A percentile compares a stretch with the other conserved stretches of the same genome.
phyloP scores from a whole-genome alignment of 1,140 invertebrate genomes.

The Telenomus remus region DNA sequence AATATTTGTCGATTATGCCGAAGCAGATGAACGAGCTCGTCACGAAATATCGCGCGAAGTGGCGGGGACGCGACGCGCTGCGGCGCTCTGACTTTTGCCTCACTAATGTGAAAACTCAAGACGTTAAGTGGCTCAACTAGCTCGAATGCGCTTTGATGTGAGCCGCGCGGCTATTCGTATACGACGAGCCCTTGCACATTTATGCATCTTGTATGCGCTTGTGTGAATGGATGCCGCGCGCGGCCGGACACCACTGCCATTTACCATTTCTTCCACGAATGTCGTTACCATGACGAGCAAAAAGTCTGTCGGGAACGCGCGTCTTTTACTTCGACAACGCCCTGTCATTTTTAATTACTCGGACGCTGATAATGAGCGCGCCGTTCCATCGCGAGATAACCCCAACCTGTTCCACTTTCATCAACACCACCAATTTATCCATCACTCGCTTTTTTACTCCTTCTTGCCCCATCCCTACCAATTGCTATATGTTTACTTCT shows the following conservation, averaged over 20 bases:
- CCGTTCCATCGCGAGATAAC: conserved; percentile 32
- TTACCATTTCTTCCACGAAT: conserved; percentile 71
- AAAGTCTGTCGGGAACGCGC: conserved; percentile 40
- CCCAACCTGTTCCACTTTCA: conserved; percentile 32
- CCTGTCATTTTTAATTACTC: conserved; percentile 65
- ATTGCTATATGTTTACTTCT: no score
- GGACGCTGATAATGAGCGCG: conserved; percentile 56
- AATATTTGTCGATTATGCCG: conserved; percentile 51
- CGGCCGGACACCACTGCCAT: conserved; percentile 51
- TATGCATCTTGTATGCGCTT: conserved; percentile 55
- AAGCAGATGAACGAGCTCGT: conserved; percentile 52
- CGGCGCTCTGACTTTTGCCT: conserved; percentile 57
- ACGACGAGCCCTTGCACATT: conserved; percentile 47
- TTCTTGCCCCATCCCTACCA: no score
- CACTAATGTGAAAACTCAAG: conserved; percentile 63
- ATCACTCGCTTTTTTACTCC: no score
- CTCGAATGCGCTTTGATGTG: conserved; percentile 58
- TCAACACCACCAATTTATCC: neutral
- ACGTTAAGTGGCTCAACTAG: conserved; percentile 63
- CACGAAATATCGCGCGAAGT: conserved; percentile 48
- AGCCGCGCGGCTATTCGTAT: conserved; percentile 42
- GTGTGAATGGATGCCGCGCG: conserved; percentile 52
- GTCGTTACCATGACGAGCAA: conserved; percentile 69
- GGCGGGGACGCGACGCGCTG: conserved; percentile 2
- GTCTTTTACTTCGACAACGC: conserved; percentile 62